Evolutionary conservation across 2,797 vertebrate species (phyloP), one percentile per base, ranked within the genome.

Genomic region (Chrysolophus pictus): DNA sequence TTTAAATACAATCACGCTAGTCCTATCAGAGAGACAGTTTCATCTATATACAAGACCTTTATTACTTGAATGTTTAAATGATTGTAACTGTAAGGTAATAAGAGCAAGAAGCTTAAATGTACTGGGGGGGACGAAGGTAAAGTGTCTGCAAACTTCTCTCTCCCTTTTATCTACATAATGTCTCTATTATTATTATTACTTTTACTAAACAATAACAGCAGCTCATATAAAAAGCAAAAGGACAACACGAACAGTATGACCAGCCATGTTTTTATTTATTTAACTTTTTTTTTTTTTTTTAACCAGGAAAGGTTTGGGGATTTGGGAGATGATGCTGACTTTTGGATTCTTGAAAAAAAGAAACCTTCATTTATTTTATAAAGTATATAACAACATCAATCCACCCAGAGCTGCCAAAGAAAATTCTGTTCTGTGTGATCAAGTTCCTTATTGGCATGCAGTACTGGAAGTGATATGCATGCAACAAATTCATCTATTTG

Each of bases 91-190:
- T 86, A 84, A 67, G 47, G 49, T 72, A 87, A 86, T 60, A 73
- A 74, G 83, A 92, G 37, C 33, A 92, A 91, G 82, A 76, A 89
- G 74, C 26, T 75, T 73, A 73, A 86, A 69, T 68, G 65, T 6
- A 15, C 49, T 23, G 49, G 76, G 14, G 23, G 67, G 58, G 15
- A 71, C 49, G 83, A 64, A 46, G 12, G 7, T 70, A 39, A 81
- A 42, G n/a, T 79, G 14, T 18, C n/a, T 58, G 35, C 29, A 58
- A 7, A 8, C 22, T 15, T 72, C 9, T 63, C 39, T 60, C 72
- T 85, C 28, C 51, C 8, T 60, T 68, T 17, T 15, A 67, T 64
- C 44, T 78, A 80, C 35, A 67, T 70, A 56, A 37, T 49, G 41
- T 69, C 24, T 41, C 63, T 22, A 31, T 58, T 21, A 65, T 71